phyloP scores from a whole-genome alignment of 2,797 vertebrate species.

The Amblyopsis hoosieri region DNA sequence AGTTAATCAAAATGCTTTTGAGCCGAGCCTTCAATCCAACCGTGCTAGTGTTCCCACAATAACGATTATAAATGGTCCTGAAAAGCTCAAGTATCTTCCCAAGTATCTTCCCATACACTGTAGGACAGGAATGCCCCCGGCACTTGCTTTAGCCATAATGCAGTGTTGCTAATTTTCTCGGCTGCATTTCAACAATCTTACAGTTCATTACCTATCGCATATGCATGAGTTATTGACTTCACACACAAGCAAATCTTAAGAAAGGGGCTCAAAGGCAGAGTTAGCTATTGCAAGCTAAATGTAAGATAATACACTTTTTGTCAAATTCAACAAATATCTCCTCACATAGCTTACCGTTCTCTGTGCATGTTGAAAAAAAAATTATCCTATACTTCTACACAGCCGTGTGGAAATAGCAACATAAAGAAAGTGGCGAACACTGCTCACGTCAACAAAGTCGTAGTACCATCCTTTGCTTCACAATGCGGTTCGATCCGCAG shows the following conservation, averaged over 20 bases:
- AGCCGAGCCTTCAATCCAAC: constrained; percentile 17
- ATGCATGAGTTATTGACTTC: constrained; percentile 46
- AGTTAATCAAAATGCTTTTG: neutral
- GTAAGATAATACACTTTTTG: no score
- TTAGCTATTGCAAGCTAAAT: no score
- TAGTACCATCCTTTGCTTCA: no score
- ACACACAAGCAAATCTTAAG: constrained; percentile 1
- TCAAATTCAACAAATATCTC: no score
- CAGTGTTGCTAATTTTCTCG: constrained; percentile 37
- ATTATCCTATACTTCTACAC: no score
- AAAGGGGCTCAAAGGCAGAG: neutral
- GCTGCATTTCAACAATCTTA: constrained; percentile 27
- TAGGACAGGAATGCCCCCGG: constrained; percentile 13
- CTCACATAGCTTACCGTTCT: no score
- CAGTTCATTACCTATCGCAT: constrained; percentile 45
- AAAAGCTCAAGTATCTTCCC: constrained; percentile 4
- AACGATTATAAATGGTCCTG: neutral
- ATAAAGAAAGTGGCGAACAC: no score
- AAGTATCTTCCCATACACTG: neutral
- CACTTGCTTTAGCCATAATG: constrained; percentile 19
- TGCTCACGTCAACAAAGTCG: no score
- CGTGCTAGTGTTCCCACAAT: neutral
- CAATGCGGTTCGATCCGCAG: no score
- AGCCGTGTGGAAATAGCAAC: no score
- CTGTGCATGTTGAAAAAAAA: no score